These are phyloP conservation scores for Tupiocoris notatus DNA, from an alignment of 2,888 invertebrate species.

Conservation along the genomic window DNA sequence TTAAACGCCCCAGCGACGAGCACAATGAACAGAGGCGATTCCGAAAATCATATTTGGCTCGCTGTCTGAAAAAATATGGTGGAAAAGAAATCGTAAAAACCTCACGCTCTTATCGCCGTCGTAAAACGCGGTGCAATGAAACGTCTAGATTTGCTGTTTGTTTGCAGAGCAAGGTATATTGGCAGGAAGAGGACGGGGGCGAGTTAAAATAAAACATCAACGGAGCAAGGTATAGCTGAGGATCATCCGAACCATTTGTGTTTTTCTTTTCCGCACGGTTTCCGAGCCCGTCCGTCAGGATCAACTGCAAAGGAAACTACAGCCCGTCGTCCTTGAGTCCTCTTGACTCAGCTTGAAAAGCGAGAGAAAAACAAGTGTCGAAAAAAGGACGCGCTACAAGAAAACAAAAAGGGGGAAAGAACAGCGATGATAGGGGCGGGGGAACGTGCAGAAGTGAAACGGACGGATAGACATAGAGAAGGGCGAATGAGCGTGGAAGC, in stretches of 20 bases:
- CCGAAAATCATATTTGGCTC: no score
- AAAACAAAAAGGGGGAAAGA: neutral
- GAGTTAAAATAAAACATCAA: neutral
- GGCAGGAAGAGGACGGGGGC: neutral
- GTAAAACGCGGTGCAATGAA: neutral
- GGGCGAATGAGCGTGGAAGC: neutral
- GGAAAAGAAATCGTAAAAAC: no score
- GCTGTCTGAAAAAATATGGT: no score
- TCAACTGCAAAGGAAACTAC: neutral
- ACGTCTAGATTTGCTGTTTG: neutral
- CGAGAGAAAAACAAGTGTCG: neutral
- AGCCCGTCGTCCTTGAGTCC: neutral
- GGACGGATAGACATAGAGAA: neutral
- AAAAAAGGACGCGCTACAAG: neutral
- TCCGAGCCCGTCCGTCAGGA: neutral
- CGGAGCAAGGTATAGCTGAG: neutral
- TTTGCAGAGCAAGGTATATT: neutral
- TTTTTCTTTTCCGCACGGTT: neutral
- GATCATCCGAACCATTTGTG: neutral
- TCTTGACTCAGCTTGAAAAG: neutral
- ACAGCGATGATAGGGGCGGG: neutral
- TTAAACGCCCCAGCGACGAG: no score
- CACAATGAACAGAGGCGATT: no score
- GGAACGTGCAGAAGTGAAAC: neutral
- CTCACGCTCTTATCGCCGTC: neutral